Conservation (phyloP, 35 echinoderm and acorn worm genomes). For the Ophiothrix spiculata region DNA sequence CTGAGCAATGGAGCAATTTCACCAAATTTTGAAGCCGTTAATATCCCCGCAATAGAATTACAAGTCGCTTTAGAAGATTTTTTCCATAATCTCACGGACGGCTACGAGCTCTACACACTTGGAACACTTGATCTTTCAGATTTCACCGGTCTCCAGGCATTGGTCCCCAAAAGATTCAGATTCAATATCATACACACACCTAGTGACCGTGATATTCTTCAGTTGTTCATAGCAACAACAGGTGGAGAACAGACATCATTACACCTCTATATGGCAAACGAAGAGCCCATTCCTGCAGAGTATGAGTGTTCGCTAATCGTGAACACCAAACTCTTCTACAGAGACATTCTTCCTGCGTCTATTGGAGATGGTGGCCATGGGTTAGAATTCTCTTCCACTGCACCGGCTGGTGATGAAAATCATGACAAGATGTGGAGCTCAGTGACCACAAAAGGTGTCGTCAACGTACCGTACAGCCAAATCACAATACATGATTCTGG, state of each 20-base stretch:
- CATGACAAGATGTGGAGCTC: background rate
- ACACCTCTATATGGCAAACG: background rate
- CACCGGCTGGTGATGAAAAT: background rate
- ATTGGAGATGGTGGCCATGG: slow-evolving; percentile 28
- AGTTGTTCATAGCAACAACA: slow-evolving; percentile 23
- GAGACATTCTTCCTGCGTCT: background rate
- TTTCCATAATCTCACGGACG: slow-evolving; percentile 1
- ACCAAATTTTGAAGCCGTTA: slow-evolving; percentile 2
- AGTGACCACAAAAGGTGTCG: background rate
- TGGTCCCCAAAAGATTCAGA: background rate
- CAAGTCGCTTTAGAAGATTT: background rate
- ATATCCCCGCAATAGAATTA: background rate
- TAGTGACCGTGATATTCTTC: slow-evolving; percentile 23
- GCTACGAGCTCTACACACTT: slow-evolving; percentile 21
- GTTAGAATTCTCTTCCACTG: background rate
- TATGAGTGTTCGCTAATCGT: slow-evolving; percentile 15
- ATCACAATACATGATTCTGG: background rate
- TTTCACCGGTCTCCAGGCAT: background rate
- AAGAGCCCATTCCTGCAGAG: background rate
- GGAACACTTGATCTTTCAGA: background rate
- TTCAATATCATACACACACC: slow-evolving; percentile 16
- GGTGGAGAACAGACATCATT: background rate
- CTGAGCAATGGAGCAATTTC: background rate
- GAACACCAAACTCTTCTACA: slow-evolving; percentile 18
- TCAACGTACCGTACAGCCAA: background rate